Base-by-base conservation (phyloP, 2,888 invertebrate genomes). In the Microchrysa polita region DNA sequence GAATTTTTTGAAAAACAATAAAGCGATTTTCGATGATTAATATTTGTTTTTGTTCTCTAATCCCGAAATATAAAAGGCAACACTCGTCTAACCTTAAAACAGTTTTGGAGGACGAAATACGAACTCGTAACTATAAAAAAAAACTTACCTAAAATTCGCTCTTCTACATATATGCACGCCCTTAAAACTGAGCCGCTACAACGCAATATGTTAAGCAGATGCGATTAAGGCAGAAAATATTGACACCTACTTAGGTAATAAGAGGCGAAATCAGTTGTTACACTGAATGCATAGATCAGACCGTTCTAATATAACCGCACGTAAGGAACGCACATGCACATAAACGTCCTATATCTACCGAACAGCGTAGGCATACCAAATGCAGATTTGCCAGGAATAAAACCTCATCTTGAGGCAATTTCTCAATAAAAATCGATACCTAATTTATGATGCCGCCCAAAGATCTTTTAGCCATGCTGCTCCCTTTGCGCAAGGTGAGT, bases 361-460 rank as follows among this genome's bases (percentile, higher is more conserved):
- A 44, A 20, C n/a, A 5, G 12, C 48, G 65, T 65, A 65, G 65
- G 65, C 44, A 63, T 42, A 27, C 27, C 27, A 63, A 63, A 20
- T 44, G 44, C 4, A 48, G 48, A 65, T 27, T n/a, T 65, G 42
- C 42, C n/a, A n/a, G n/a, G n/a, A n/a, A n/a, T n/a, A 48, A 44
- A 65, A 42, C 27, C 18, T 16, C n/a, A 65, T 65, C 65, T 69
- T n/a, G 40, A 40, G 34, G 69, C 69, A 40, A 69, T 69, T 69
- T 55, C 69, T 55, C 55, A 69, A 69, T 69, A 69, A 57, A 42
- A 67, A 18, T 42, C 57, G 42, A 69, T 69, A 20, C 69, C 34
- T 55, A 69, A 69, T 69, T 69, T 69, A 69, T 69, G 69, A 69
- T 55, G 69, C 57, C 69, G 55, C 42, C 69, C 55, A 67, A 53